These are phyloP conservation scores for Copsychus sechellarum DNA, from an alignment of 2,113 vertebrate species.

Conservation along the genomic window DNA sequence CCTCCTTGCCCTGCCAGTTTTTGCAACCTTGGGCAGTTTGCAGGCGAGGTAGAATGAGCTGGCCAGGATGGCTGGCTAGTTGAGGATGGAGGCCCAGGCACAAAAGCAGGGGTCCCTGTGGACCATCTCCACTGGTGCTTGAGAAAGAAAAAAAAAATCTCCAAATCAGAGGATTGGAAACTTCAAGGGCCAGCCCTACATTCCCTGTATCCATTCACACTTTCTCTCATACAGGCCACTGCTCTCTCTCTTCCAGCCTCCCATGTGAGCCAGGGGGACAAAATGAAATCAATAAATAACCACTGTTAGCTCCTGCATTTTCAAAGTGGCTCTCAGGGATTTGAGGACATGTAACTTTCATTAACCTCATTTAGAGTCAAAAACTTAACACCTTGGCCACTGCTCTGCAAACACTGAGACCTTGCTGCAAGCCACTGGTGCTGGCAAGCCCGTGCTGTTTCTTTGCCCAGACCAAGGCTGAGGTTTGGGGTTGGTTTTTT, in stretches of 20 bases:
- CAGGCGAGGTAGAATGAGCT: background rate
- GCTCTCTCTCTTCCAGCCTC: constrained; percentile 5
- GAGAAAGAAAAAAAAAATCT: background rate
- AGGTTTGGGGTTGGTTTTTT: background rate
- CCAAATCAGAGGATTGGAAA: background rate
- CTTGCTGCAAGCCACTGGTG: background rate
- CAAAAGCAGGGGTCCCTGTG: background rate
- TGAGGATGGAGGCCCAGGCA: background rate
- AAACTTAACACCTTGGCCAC: background rate
- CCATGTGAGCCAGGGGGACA: background rate
- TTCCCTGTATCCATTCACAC: rapidly evolving
- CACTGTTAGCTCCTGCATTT: constrained; percentile 28
- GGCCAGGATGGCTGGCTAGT: background rate
- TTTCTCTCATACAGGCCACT: background rate
- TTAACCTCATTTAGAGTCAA: constrained; percentile 39
- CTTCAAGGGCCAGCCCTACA: background rate
- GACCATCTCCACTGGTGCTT: background rate
- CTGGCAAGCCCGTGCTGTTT: background rate
- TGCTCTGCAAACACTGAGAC: rapidly evolving
- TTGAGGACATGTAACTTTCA: constrained; percentile 30
- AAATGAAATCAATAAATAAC: constrained; percentile 61
- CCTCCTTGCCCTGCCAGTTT: background rate
- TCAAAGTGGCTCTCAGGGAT: background rate
- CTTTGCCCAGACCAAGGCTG: background rate
- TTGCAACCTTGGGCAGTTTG: background rate